Evolutionary conservation across 2,113 vertebrate genomes (phyloP), one percentile per base, ranked within the genome.

Genomic region (Brienomyrus brachyistius): DNA sequence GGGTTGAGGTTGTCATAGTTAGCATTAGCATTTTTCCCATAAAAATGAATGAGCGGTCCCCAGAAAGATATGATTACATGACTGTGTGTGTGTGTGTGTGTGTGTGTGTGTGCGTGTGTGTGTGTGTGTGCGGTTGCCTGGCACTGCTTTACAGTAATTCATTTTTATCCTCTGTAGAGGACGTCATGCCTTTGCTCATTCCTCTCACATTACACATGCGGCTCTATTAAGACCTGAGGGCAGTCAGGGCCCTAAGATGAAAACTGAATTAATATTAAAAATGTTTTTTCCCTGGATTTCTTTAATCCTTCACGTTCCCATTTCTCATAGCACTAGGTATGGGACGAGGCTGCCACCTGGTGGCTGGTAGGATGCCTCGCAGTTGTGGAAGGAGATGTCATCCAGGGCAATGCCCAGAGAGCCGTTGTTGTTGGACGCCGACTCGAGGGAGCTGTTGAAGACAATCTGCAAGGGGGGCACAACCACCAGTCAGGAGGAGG

Each of bases 331-430:
- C 43, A 48, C 70, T 77, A 15, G 15, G 4, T 77, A 77, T 40
- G n/a, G 85, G 23, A 86, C 10, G 52, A 51, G 45, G 48, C 27
- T 19, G 88, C 92, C 89, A 96, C 95, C 95, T 92, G 95, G 94
- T 82, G 95, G 94, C 50, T 90, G 56, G 91, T 94, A 96, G 45
- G 91, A 92, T 85, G 66, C 89, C 87, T 95, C 92, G 93, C 95
- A 96, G 93, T 95, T 95, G 13, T 94, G 66, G 77, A 96, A 96
- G 31, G 94, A 94, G 90, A 96, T 91, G 84, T 96, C 95, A 92
- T 96, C 95, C 88, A 96, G 88, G 56, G 94, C 95, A n/a, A 92
- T 89, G 47, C 77, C 5, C 1, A 40, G 11, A 56, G 89, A 56
- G 45, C 50, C 3, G 2, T 51, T 2, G 50, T 19, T 74, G 3